A percentile compares a stretch with the other conserved stretches of the same genome.
Evolutionary conservation across 2,113 vertebrate species (phyloP).

Genomic region (Chamaea fasciata): DNA sequence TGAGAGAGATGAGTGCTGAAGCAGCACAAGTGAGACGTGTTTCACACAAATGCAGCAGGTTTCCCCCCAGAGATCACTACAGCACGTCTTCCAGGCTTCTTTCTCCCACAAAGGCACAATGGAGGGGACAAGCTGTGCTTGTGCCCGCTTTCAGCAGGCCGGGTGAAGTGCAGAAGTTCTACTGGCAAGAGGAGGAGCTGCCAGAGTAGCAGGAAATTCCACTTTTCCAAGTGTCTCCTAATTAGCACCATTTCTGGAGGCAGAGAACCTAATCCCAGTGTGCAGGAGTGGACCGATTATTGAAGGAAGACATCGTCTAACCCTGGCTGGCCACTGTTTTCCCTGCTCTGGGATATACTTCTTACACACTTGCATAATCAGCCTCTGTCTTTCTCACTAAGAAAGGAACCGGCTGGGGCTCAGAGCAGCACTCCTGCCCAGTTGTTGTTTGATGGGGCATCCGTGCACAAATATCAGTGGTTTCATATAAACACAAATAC

Average conservation of each 20-base stretch:
- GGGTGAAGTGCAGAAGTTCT: not conserved
- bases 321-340: not conserved
- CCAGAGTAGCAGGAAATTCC: not conserved
- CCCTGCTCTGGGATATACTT: not conserved
- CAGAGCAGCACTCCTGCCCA: not conserved
- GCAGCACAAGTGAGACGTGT: fast-evolving
- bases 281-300: not conserved
- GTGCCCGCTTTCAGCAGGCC: fast-evolving
- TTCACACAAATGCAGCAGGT: not conserved
- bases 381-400: not conserved
- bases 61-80: not conserved
- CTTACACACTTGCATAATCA: not conserved
- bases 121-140: not conserved
- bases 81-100: not conserved
- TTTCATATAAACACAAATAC: not conserved
- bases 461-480: fast-evolving
- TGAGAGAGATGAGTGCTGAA: not conserved
- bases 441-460: not conserved
- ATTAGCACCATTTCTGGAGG: not conserved
- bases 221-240: not conserved
- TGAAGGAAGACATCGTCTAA: not conserved
- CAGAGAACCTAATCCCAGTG: not conserved
- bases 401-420: not conserved
- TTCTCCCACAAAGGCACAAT: not conserved
- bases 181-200: not conserved